Conservation (phyloP, 2,888 invertebrate genomes). For the Hartigia nigra region DNA sequence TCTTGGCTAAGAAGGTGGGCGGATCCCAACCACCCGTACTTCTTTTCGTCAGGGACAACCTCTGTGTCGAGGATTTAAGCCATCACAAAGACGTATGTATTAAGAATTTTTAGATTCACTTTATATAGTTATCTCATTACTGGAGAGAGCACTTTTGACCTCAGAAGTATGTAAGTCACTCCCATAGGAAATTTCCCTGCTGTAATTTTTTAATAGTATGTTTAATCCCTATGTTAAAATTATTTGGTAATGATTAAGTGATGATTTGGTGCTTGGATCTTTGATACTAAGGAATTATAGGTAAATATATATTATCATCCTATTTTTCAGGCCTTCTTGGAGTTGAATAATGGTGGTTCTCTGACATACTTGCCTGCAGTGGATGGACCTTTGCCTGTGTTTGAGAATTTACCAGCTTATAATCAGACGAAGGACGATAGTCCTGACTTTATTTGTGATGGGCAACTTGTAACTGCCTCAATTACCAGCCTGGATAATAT, state of each 20-base stretch:
- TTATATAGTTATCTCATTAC: neutral
- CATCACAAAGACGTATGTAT: constrained; percentile 46
- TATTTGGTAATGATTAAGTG: neutral
- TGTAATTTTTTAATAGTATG: neutral
- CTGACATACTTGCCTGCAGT: constrained; percentile 74
- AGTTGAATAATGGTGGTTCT: constrained; percentile 51
- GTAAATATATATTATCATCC: neutral
- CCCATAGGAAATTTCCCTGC: neutral
- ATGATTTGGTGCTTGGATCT: neutral
- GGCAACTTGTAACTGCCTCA: constrained; percentile 40
- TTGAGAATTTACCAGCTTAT: constrained; percentile 69
- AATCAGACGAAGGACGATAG: constrained; percentile 65
- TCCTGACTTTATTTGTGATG: constrained; percentile 56
- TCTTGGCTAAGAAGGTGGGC: constrained; percentile 63
- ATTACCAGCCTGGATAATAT: constrained; percentile 43
- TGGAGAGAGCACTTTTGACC: neutral
- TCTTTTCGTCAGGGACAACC: constrained; percentile 69
- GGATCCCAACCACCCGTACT: constrained; percentile 64
- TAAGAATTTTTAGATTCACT: neutral
- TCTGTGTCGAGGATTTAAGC: constrained; percentile 73
- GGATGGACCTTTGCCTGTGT: constrained; percentile 69
- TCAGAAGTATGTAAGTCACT: neutral
- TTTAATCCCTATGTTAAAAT: neutral
- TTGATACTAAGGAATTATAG: neutral
- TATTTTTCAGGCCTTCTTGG: constrained; percentile 63